Evolutionary conservation across 2,797 vertebrate species (phyloP).

Genomic region (Ptychobarbus kaznakovi): DNA sequence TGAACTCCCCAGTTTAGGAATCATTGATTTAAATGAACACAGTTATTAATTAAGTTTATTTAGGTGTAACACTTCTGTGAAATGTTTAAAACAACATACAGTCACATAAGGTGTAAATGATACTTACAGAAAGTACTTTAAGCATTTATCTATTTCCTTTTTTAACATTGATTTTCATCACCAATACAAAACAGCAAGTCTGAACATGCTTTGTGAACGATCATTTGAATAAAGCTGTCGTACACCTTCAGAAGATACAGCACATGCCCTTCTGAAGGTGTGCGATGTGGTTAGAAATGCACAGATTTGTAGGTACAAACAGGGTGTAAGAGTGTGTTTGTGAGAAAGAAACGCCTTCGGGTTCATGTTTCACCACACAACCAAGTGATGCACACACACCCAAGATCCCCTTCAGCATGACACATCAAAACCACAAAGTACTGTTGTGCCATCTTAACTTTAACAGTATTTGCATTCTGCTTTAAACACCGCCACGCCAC

Average conservation of each 20-base stretch:
- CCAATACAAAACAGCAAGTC: not conserved
- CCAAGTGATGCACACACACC: not conserved
- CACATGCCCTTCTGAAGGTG: not conserved
- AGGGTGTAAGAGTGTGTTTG: not conserved
- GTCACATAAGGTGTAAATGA: not conserved
- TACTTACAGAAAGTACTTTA: not conserved
- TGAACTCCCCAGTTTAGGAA: not conserved
- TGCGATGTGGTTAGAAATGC: conserved; percentile 14
- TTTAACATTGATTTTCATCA: not conserved
- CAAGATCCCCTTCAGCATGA: not conserved
- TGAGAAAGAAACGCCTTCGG: conserved; percentile 15
- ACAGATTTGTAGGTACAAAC: conserved; percentile 16
- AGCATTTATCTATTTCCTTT: too few relatives aligned
- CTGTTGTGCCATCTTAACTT: not conserved
- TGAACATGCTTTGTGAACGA: not conserved
- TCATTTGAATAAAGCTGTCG: not conserved
- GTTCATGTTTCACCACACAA: not conserved
- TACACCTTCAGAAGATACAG: not conserved
- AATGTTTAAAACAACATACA: not conserved
- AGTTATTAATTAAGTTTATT: not conserved
- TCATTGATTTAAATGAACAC: not conserved
- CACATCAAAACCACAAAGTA: not conserved
- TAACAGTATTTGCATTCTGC: not conserved
- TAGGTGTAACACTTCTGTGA: not conserved
- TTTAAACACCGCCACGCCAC: not conserved